Percentiles rank a stretch among this genome's conserved stretches.
These are phyloP conservation scores for Agrotis puta DNA, from an alignment of 2,888 invertebrate species.

Conservation along the genomic window DNA sequence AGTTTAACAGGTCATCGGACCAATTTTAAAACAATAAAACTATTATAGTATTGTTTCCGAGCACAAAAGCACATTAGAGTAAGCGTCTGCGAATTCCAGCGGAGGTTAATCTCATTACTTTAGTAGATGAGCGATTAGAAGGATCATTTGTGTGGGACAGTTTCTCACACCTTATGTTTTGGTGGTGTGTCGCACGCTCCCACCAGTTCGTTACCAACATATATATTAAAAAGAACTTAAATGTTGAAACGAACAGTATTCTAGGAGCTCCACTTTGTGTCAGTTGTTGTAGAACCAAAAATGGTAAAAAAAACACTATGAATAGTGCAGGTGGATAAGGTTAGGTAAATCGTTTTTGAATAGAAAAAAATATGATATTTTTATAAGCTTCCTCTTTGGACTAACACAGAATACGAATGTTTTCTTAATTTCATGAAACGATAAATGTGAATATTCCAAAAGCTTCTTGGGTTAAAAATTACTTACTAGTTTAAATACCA, in stretches of 20 bases:
- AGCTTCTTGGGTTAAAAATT: too few species aligned
- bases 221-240: constrained; percentile 41
- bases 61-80: constrained; percentile 86
- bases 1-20: constrained; percentile 77
- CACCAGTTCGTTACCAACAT: constrained; percentile 39
- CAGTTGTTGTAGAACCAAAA: constrained; percentile 21
- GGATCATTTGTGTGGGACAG: constrained; percentile 71
- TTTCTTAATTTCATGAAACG: too few species aligned
- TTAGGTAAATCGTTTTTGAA: constrained; percentile 4
- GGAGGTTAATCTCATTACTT: constrained; percentile 79
- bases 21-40: constrained; percentile 84
- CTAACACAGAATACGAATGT: not conserved
- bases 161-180: constrained; percentile 65
- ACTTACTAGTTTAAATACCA: too few species aligned
- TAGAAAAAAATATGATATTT: not conserved
- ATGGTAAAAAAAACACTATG: not conserved
- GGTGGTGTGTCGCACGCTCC: constrained; percentile 57
- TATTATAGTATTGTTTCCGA: constrained; percentile 86
- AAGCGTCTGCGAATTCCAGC: constrained; percentile 79
- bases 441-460: too few species aligned
- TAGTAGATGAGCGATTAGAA: constrained; percentile 72
- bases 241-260: constrained; percentile 42
- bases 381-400: not conserved
- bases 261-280: constrained; percentile 9
- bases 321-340: constrained; percentile 6